Evolutionary conservation across 2,888 invertebrate species (phyloP), one percentile per base, ranked within the genome.

Genomic region (Callinectes sapidus): DNA sequence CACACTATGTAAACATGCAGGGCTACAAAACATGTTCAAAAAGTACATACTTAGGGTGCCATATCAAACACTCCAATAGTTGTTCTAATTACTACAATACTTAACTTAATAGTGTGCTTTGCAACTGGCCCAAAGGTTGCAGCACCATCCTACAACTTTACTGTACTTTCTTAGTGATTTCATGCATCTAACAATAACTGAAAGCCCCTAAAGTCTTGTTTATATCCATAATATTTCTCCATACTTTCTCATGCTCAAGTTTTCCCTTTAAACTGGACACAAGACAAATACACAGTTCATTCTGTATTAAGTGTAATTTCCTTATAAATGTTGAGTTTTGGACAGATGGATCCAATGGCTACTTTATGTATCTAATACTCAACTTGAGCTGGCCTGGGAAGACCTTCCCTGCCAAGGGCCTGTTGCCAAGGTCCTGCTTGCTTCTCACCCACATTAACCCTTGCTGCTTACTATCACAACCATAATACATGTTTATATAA

Each of bases 171-270:
- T 71, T n/a, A 71, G 10, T 81, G 81, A 32, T 32, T 32, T 81
- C 81, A 81, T 81, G 81, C 81, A 81, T 35, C 81, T 81, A 81
- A n/a, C 81, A 81, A 18, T 5, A 61, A 5, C 71, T 81, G 81
- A 81, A 81, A 81, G 81, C 81, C 81, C 35, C 81, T 81, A 61
- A 81, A 81, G 81, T 81, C 32, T 35, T 32, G 16, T 35, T 81
- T 32, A 35, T 81, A 81, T 81, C 35, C n/a, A 18, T 35, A 18
- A 35, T 35, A 13, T 77, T 77, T 28, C 61, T 77, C 16, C 81
- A 35, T 32, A 81, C 81, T 81, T 71, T 71, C 28, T 71, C 71
- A 71, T 71, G 71, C 71, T 71, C n/a, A 13, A 35, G 35, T 16
- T 81, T 35, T 35, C 35, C 81, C 81, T 81, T 13, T 35, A 16